Evolutionary conservation across 2,888 invertebrate genomes (phyloP), one percentile per base, ranked within the genome.

Genomic region (Andricus curvator): DNA sequence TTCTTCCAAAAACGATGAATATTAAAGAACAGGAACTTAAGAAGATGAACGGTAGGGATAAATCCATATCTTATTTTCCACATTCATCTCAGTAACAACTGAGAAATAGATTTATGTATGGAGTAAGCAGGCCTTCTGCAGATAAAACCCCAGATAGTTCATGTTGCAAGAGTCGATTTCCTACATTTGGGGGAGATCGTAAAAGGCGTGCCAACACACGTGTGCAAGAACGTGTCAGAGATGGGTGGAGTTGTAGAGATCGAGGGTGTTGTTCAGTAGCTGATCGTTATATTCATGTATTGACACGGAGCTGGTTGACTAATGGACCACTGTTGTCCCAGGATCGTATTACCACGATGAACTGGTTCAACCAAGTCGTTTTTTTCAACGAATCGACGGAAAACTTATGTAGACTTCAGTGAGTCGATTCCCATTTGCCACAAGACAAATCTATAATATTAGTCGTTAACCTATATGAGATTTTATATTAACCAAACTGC

Each of bases 261-360:
- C 29, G 48, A 51, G 70, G 85, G 80, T 79, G 83, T 80, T 84
- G 81, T 81, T 81, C 82, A 82, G 78, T 81, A 90, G 90, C 90
- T 91, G 88, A 88, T 90, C 89, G 91, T 91, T 91, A 91, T 91
- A 91, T 91, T 92, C 90, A 92, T 92, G 90, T 92, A 92, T 92
- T 92, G 92, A 92, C 92, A 92, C 88, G 87, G 88, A 91, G 90
- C 89, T 90, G 91, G 88, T 92, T 92, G 92, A 92, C 92, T 93
- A 93, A 92, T 93, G 92, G 92, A 92, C 92, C 90, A 90, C 88
- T 92, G 92, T 92, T 92, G 90, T 92, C 90, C 88, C 86, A 92
- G 86, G 88, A 89, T 93, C 92, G 89, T 88, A 89, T 93, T 92
- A 92, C 92, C 87, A 84, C 83, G 84, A 87, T 89, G 90, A 90